Conservation (phyloP, 2,888 invertebrate genomes). For the Laspeyria flexula region DNA sequence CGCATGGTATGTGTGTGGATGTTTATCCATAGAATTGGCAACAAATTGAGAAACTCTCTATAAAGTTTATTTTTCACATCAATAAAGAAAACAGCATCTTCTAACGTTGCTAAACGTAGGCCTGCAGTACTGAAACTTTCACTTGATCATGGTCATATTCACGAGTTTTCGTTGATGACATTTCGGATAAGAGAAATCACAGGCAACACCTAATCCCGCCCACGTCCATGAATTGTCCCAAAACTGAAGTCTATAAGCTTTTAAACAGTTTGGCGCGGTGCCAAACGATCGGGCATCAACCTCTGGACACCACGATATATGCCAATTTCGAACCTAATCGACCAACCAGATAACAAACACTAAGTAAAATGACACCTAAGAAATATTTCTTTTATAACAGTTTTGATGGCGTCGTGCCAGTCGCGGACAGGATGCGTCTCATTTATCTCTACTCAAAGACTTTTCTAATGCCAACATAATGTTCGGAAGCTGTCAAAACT, state of each 20-base stretch:
- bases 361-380: slow-evolving; percentile 45
- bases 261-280: slow-evolving; percentile 68
- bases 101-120: too few species aligned
- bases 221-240: slow-evolving; percentile 40
- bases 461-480: slow-evolving; percentile 43
- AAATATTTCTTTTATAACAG: slow-evolving; percentile 37
- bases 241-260: slow-evolving; percentile 58
- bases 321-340: slow-evolving; percentile 50
- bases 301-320: slow-evolving; percentile 55
- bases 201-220: slow-evolving; percentile 20
- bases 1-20: too few species aligned
- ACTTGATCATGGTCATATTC: too few species aligned
- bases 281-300: slow-evolving; percentile 75
- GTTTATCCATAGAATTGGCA: too few species aligned
- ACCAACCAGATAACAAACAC: slow-evolving; percentile 44
- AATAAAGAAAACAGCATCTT: too few species aligned
- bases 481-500: slow-evolving; percentile 41
- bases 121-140: too few species aligned
- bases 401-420: slow-evolving; percentile 42
- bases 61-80: too few species aligned
- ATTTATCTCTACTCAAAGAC: slow-evolving; percentile 40
- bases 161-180: not conserved
- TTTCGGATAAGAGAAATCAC: not conserved
- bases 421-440: slow-evolving; percentile 40
- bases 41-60: too few species aligned